Base-by-base conservation (phyloP, 2,113 vertebrate genomes). In the Terrapene triunguis region DNA sequence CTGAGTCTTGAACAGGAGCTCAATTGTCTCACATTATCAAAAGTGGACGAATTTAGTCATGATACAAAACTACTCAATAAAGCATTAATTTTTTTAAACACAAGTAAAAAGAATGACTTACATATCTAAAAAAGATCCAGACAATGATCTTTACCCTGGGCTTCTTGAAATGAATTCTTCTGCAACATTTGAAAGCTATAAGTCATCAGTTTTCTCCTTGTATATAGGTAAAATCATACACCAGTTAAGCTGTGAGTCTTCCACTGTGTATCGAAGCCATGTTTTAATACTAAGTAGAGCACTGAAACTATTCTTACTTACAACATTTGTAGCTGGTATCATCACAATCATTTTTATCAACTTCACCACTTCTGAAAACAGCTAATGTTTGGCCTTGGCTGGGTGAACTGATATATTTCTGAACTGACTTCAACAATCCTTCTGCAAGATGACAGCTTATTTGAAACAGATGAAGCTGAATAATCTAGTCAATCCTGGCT, bases 141-240 rank as follows among this genome's bases (percentile, higher is more conserved):
- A 42, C 7, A 83, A 65, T 32, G 44, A 89, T 32, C 21, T 69
- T 50, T 6, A 51, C 32, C 8, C 65, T 47, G 82, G 32, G 53
- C 54, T 32, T 69, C 21, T 59, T 96, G 53, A 22, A 74, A 62
- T 38, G 94, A 5, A 25, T 44, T 84, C 14, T 91, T 82, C 87
- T 51, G 10, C 82, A 5, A n/a, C 7, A n/a, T n/a, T 8, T 69
- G 35, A 35, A 16, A 69, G 14, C 62, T 35, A 14, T n/a, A n/a
- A 69, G 32, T 69, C 3, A 69, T n/a, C 16, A 69, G 13, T 69
- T 69, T n/a, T 69, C 32, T n/a, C 35, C 62, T 69, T 69, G 29
- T 35, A n/a, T 17, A 35, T 14, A 35, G 29, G 35, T n/a, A 69
- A 69, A 69, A 69, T 69, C 62, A 32, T 69, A 69, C 35, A 65